Evolutionary conservation across 2,113 vertebrate genomes (phyloP).

Genomic region (Mandrillus leucophaeus): DNA sequence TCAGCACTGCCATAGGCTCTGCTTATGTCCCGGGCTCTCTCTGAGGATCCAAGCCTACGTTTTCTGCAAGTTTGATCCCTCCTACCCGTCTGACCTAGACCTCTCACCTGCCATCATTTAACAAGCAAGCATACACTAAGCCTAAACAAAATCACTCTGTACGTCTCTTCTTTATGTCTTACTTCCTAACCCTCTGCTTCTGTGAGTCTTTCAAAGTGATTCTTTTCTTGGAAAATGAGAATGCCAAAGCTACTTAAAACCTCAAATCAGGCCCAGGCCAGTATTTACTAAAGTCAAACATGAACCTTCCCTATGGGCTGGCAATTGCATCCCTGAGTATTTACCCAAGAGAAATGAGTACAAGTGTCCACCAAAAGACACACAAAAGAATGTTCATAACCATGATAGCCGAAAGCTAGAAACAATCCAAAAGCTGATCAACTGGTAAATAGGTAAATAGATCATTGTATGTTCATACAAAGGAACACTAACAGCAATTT

Average conservation of each 20-base stretch:
- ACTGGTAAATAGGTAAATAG: neutral
- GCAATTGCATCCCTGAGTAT: neutral
- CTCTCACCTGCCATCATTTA: neutral
- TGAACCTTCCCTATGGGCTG: neutral
- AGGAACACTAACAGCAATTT: neutral
- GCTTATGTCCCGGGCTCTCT: neutral
- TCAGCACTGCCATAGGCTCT: neutral
- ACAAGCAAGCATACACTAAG: neutral
- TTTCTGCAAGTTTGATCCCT: neutral
- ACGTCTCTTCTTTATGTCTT: neutral
- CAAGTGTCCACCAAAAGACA: neutral
- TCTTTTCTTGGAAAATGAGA: slow-evolving; percentile 9
- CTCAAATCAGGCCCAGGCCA: neutral
- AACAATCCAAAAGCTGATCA: neutral
- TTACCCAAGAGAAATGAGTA: neutral
- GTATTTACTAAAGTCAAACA: neutral
- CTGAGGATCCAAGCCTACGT: neutral
- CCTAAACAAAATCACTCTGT: neutral
- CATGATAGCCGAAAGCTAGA: neutral
- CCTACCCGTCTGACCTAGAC: neutral
- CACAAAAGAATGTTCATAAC: neutral
- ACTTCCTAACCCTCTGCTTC: neutral
- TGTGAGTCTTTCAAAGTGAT: neutral
- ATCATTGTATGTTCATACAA: neutral
- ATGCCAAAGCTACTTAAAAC: neutral